Evolutionary conservation across 2,888 invertebrate genomes (phyloP), one percentile per base, ranked within the genome.

Genomic region (Silvanus unidentatus): DNA sequence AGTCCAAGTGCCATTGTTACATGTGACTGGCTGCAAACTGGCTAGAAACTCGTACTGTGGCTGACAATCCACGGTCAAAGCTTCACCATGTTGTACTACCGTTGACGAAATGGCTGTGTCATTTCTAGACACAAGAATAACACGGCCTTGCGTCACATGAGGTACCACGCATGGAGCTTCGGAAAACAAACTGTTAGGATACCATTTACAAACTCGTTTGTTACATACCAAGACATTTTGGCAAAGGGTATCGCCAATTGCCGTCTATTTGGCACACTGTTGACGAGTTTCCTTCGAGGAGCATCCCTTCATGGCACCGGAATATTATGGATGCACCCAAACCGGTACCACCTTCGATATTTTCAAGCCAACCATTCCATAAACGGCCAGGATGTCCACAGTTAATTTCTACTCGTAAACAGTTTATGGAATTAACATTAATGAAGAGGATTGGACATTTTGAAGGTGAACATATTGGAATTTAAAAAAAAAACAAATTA

Each of bases 1-100:
- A 0, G 92, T 88, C 97, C 97, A 99, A 0, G 94, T 91, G 1
- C 97, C 97, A 62, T 97, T 96, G 66, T 89, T 86, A 67, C 98
- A 99, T 0, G 84, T 82, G 0, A 92, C 88, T 0, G 82, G 80
- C 2, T 84, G 83, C 1, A 82, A 77, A 52, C 84, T 83, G 38
- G 81, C 84, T 0, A 87, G 81, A 57, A 89, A 90, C 68, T 95
- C 93, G 64, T 89, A 93, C 58, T 89, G 84, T 44, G 82, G 78
- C 50, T 90, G 84, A 60, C 96, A 97, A 43, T 84, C 82, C 0
- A 96, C 91, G 4, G 80, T 75, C 39, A 89, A 72, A 11, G 75
- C 74, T 48, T 83, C 81, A 4, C 86, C 88, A 64, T 90, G 88
- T 40, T 80, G 79, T 0, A 86, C 82, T 1, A 81, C 77, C 1